Base-by-base conservation (phyloP, 2,888 invertebrate genomes). In the Parascotia fuliginaria region DNA sequence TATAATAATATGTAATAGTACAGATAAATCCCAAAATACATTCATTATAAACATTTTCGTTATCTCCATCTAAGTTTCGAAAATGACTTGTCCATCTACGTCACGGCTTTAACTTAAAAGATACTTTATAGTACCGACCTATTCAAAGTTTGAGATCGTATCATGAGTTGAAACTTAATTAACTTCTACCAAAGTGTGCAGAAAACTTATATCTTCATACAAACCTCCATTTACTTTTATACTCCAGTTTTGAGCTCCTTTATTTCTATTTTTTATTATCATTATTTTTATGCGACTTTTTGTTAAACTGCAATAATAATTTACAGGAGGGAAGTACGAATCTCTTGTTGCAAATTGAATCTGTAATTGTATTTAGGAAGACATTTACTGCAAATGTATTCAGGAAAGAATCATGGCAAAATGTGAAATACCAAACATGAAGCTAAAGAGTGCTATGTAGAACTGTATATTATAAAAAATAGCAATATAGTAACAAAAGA, bases 161-260 rank as follows among this genome's bases (percentile, higher is more conserved):
- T 74, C 68, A 73, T 75, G 75, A 82, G 81, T 81, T 78, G 70
- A 70, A 74, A 81, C 75, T 81, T 83, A 83, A 83, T 83, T 83
- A 55, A 64, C 62, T 60, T 69, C 64, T 67, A 64, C 68, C 62
- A 63, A 7, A 51, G 47, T 52, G 60, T 47, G 39, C 27, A 24
- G 42, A 60, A 60, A 77, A 75, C 78, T 73, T 74, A 65, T 70
- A 58, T 60, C 55, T 63, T 13, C 33, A 24, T 32, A 22, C 13
- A 16, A 31, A 14, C 7, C 28, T 27, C 14, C 4, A 1, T 4
- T 16, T 16, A 5, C 11, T 36, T 19, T 3, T 7, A 12, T 13
- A 14, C 19, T 33, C 15, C 19, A 6, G 19, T 24, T 9, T 33
- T 13, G 16, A 6, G 13, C 24, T 28, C 28, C 34, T 28, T 48